phyloP scores from a whole-genome alignment of 2,888 invertebrate species.

The Cancer borealis region DNA sequence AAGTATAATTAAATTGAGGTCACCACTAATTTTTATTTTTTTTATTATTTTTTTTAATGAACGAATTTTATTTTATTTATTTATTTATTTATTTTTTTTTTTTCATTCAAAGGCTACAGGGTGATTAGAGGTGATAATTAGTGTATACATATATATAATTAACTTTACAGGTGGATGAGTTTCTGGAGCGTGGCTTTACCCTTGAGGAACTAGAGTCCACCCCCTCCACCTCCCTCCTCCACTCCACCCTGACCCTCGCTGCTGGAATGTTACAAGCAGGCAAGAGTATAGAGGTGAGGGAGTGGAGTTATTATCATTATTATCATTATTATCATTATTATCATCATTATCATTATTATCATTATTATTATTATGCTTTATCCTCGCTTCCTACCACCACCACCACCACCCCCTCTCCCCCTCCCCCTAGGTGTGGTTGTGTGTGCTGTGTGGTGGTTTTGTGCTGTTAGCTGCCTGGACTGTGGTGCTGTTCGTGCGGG shows the following conservation, averaged over 20 bases:
- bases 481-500: constrained; percentile 55
- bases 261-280: neutral
- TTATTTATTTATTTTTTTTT: no score
- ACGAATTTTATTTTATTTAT: no score
- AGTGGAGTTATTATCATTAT: no score
- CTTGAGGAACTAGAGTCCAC: neutral
- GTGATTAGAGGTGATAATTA: neutral
- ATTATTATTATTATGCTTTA: neutral
- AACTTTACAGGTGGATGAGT: constrained; percentile 58
- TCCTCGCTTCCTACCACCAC: no score
- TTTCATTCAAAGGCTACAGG: neutral
- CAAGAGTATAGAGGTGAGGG: constrained; percentile 61
- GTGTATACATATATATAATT: no score
- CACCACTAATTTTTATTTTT: no score
- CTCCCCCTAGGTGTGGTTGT: constrained; percentile 60
- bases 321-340: neutral
- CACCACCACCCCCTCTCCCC: no score
- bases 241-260: neutral
- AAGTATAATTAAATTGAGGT: no score
- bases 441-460: constrained; percentile 51
- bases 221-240: neutral
- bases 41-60: no score
- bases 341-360: neutral
- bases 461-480: constrained; percentile 59
- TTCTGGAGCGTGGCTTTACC: constrained; percentile 27